Base-by-base conservation (phyloP, 2,113 vertebrate genomes). In the Cathartes aura region DNA sequence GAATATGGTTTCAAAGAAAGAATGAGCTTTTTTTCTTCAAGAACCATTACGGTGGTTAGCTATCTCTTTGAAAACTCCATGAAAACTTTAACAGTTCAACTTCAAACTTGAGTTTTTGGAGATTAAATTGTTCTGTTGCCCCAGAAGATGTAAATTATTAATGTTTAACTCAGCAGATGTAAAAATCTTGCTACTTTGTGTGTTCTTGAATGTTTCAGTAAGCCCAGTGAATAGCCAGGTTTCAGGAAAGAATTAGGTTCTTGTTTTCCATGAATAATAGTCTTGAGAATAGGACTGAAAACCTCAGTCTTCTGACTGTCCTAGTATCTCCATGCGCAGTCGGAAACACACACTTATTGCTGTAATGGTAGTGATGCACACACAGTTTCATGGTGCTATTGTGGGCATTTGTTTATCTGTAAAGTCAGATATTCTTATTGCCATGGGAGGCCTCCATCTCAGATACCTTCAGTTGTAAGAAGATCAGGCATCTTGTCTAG, bases 51-150 rank as follows among this genome's bases (percentile, higher is more conserved):
- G 6, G 15, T 63, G 8, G n/a, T 66, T 88, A 82, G 22, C 56
- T 92, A 58, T 45, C 8, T 78, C 58, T 90, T 56, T 59, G 40
- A 76, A 97, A 95, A 70, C 30, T 60, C 40, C 36, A 58, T 74
- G 55, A 70, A 91, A 80, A 82, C 27, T 84, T 89, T 4, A 81
- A 23, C 20, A 63, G 13, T 67, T 90, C 60, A 79, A 23, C 29
- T 74, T 91, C 34, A 84, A 30, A 79, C 45, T 52, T 75, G 24
- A 7, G 11, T 1, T 85, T 91, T 82, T 36, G 9, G 30, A 90
- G 70, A 82, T 64, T 34, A 90, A 87, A 68, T 36, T 42, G 9
- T 64, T 88, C 71, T 47, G 22, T 81, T 90, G n/a, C 12, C 7
- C 21, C 43, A 86, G 63, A 92, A 93, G 17, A 43, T 34, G 63